A percentile compares a stretch with the other conserved stretches of the same genome.
Conservation (phyloP, 2,113 vertebrate species). For the Sander lucioperca region DNA sequence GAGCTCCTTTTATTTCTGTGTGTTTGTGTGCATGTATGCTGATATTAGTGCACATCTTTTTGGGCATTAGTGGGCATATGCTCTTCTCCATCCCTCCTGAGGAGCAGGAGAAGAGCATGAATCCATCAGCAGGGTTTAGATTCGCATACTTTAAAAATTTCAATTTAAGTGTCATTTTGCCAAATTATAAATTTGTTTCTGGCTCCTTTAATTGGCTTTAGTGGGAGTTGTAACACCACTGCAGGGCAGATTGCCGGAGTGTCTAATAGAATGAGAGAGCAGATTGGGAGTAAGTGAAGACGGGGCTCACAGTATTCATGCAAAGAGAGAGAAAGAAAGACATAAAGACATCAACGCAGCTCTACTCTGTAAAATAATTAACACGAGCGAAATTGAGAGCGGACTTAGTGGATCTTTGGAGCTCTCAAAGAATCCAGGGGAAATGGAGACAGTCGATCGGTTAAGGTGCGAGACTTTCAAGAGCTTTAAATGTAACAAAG, state of each 20-base stretch:
- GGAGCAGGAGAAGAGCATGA: constrained; percentile 21
- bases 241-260: constrained; percentile 52
- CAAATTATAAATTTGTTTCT: constrained; percentile 69
- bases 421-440: constrained; percentile 14
- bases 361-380: constrained; percentile 52
- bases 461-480: neutral
- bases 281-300: constrained; percentile 33
- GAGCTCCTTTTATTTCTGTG: neutral
- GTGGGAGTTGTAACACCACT: constrained; percentile 62
- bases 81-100: constrained; percentile 10
- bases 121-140: constrained; percentile 61
- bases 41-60: neutral
- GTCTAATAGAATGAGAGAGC: constrained; percentile 45
- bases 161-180: constrained; percentile 61
- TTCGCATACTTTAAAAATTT: constrained; percentile 59
- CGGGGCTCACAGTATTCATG: constrained; percentile 50
- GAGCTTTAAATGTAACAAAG: neutral
- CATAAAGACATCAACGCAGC: constrained; percentile 58
- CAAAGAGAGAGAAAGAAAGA: constrained; percentile 35
- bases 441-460: constrained; percentile 14
- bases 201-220: constrained; percentile 69
- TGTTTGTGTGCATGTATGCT: neutral
- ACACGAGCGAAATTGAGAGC: constrained; percentile 31
- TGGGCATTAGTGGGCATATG: constrained; percentile 19
- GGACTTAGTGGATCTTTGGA: constrained; percentile 9